phyloP scores from a whole-genome alignment of 2,888 invertebrate species.

The Leptinotarsa tumamoca region DNA sequence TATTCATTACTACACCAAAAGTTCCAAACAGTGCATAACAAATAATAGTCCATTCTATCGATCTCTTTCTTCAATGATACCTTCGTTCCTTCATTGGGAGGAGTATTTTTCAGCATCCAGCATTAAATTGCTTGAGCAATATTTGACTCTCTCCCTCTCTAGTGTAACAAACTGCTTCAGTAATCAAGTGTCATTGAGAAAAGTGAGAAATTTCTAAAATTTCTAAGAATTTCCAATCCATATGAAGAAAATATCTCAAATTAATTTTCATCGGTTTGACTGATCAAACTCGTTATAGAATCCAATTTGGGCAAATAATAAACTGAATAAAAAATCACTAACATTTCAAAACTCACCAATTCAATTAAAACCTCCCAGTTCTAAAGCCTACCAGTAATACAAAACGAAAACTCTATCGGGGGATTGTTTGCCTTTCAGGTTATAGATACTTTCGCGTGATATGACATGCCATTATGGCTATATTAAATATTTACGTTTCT shows the following conservation, averaged over 20 bases:
- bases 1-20: too few species aligned
- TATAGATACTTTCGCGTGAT: slow-evolving; percentile 59
- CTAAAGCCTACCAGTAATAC: slow-evolving; percentile 39
- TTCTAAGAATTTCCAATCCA: background rate
- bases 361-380: slow-evolving; percentile 26
- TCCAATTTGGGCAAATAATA: background rate
- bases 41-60: too few species aligned
- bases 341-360: background rate
- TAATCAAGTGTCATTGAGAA: too few species aligned
- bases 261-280: background rate
- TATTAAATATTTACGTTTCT: slow-evolving; percentile 62
- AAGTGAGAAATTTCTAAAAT: background rate
- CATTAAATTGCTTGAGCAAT: too few species aligned
- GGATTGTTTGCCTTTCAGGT: slow-evolving; percentile 54
- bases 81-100: too few species aligned
- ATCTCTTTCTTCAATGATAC: too few species aligned
- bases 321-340: background rate
- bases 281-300: background rate
- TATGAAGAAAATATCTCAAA: background rate
- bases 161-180: too few species aligned
- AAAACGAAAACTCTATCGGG: slow-evolving; percentile 43
- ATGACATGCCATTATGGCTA: slow-evolving; percentile 62
- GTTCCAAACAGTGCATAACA: too few species aligned
- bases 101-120: too few species aligned
- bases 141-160: too few species aligned